Conservation (phyloP, 2,888 invertebrate genomes). For the Nipponacmea schrenckii region DNA sequence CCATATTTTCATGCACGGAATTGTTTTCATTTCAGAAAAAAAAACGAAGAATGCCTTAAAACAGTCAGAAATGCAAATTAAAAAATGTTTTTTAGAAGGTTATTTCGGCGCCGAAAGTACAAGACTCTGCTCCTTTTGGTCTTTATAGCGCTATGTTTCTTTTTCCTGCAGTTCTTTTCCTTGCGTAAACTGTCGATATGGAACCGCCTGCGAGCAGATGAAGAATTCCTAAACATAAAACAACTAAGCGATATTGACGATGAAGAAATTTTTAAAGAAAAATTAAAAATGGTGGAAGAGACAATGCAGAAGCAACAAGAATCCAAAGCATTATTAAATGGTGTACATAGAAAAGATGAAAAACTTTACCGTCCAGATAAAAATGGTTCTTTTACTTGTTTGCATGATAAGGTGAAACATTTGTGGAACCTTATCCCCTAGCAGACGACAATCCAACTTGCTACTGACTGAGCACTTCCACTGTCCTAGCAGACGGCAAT, state of each 20-base stretch:
- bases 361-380: conserved; percentile 27
- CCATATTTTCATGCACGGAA: too few species aligned
- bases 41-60: too few species aligned
- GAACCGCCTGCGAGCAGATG: neutral
- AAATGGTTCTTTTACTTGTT: conserved; percentile 28
- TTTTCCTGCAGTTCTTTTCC: conserved; percentile 31
- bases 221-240: neutral
- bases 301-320: neutral
- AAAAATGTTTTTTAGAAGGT: too few species aligned
- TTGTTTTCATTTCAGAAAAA: too few species aligned
- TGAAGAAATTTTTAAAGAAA: conserved; percentile 11
- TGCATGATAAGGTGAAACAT: conserved; percentile 24
- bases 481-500: conserved; percentile 1
- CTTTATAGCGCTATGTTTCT: conserved; percentile 22
- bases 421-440: too few species aligned
- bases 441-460: too few species aligned
- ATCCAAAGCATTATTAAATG: conserved; percentile 11
- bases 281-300: neutral
- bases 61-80: too few species aligned
- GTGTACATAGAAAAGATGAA: conserved; percentile 23
- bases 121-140: conserved; percentile 23
- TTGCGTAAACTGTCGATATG: conserved; percentile 16
- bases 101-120: conserved; percentile 17
- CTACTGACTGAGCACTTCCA: neutral
- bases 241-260: conserved; percentile 5